phyloP scores from a whole-genome alignment of 53 echinoderm and acorn worm genomes.

The Hippasteria phrygiana region DNA sequence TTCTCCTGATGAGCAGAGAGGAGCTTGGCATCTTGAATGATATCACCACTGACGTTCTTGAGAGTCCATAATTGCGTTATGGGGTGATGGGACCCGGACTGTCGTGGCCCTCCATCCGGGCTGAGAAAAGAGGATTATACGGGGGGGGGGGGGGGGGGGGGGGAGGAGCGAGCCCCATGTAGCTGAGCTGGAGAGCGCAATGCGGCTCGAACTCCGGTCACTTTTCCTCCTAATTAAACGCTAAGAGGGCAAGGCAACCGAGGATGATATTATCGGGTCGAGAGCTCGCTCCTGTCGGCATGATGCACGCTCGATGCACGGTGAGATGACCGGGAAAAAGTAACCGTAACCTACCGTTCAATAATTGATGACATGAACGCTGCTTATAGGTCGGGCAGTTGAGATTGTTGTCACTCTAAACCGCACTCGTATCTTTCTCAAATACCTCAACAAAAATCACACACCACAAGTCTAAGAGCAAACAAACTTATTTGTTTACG shows the following conservation, averaged over 20 bases:
- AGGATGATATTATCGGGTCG: constrained; percentile 29
- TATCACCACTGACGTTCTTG: constrained; percentile 49
- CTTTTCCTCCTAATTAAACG: constrained; percentile 57
- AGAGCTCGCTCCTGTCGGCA: background rate
- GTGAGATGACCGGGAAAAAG: background rate
- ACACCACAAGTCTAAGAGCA: background rate
- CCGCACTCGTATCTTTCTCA: background rate
- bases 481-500: too few relatives aligned
- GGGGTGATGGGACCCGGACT: background rate
- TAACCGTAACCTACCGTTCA: background rate
- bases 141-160: too few relatives aligned
- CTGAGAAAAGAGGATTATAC: background rate
- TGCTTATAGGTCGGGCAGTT: background rate
- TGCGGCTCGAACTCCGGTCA: constrained; percentile 14
- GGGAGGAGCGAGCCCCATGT: background rate
- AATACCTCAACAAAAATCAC: background rate
- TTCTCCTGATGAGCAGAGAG: background rate
- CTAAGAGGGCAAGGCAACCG: constrained; percentile 29
- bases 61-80: constrained; percentile 56
- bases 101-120: background rate
- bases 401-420: background rate
- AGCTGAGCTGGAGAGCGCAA: background rate
- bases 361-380: constrained; percentile 43
- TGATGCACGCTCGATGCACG: background rate
- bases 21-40: constrained; percentile 15